phyloP scores from a whole-genome alignment of 2,888 invertebrate genomes.

The Monochamus alternatus region DNA sequence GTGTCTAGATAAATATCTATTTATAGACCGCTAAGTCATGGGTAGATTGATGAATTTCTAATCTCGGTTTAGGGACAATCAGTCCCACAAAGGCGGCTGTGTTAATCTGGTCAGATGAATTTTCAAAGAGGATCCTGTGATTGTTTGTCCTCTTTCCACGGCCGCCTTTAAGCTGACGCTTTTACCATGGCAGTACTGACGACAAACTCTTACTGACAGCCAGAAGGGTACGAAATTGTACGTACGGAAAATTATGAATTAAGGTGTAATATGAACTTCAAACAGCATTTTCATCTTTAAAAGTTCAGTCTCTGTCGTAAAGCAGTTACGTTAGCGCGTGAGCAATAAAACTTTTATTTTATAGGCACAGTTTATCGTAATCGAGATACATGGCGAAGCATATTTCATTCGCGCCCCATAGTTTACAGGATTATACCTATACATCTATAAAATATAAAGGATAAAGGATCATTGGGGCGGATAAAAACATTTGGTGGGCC shows the following conservation, averaged over 20 bases:
- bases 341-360: background rate
- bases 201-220: too few species aligned
- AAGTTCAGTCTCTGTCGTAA: too few species aligned
- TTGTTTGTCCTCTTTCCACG: too few species aligned
- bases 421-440: slow-evolving; percentile 24
- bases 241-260: too few species aligned
- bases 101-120: too few species aligned
- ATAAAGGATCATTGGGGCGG: slow-evolving; percentile 18
- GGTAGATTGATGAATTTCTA: background rate
- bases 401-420: background rate
- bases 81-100: background rate
- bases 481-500: slow-evolving; percentile 26
- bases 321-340: too few species aligned
- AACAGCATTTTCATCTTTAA: too few species aligned
- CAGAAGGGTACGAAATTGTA: too few species aligned
- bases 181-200: too few species aligned
- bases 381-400: background rate
- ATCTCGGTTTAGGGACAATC: background rate
- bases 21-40: background rate
- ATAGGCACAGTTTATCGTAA: background rate
- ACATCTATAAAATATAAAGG: slow-evolving; percentile 24
- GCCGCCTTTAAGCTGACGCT: too few species aligned
- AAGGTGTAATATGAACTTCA: too few species aligned
- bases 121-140: too few species aligned
- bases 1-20: slow-evolving; percentile 10